phyloP scores from a whole-genome alignment of 2,797 vertebrate genomes.

The Squalus acanthias region DNA sequence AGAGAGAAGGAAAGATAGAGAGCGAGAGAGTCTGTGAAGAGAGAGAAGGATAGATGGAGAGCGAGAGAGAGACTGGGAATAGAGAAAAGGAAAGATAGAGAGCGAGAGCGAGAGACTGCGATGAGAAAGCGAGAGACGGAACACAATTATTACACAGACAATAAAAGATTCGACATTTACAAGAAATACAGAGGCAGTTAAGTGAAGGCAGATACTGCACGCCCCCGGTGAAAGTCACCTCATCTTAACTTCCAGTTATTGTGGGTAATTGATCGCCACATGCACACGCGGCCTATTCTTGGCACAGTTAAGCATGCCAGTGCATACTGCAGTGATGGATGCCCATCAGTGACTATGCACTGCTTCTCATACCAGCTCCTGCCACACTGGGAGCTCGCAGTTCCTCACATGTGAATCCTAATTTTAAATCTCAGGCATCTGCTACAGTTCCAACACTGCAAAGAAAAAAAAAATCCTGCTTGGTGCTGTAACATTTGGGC shows the following conservation, averaged over 20 bases:
- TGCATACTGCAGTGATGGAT: background rate
- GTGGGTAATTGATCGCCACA: background rate
- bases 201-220: background rate
- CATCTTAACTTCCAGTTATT: background rate
- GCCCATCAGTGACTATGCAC: background rate
- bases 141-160: background rate
- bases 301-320: background rate
- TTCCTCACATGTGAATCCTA: background rate
- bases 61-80: no score
- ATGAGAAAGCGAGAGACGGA: background rate
- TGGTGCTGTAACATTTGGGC: background rate
- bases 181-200: background rate
- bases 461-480: background rate
- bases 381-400: background rate
- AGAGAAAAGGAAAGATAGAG: no score
- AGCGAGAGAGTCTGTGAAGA: background rate
- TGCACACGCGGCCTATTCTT: background rate
- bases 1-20: background rate
- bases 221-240: background rate
- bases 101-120: no score
- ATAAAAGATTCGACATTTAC: background rate
- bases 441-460: background rate
- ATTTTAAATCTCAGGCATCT: slow-evolving; percentile 12
- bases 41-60: no score
- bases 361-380: background rate